Percentiles rank a stretch among this genome's conserved stretches.
Evolutionary conservation across 2,888 invertebrate genomes (phyloP).

Genomic region (Drosophila helvetica): DNA sequence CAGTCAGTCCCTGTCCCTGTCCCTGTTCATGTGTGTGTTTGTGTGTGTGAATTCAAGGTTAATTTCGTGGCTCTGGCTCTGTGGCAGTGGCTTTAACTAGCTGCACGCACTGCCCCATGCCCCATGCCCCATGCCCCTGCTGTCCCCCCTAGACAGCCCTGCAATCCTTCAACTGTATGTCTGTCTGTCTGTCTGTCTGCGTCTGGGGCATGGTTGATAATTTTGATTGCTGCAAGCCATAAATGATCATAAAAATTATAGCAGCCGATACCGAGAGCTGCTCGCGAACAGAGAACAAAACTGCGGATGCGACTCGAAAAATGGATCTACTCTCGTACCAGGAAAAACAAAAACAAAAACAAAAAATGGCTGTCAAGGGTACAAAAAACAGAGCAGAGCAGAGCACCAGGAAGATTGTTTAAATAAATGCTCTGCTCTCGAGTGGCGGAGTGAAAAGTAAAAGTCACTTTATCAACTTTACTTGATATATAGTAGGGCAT

Average conservation of each 20-base stretch:
- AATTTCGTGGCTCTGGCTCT: slow-evolving; percentile 60
- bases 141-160: slow-evolving; percentile 23
- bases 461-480: slow-evolving; percentile 59
- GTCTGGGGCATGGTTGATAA: slow-evolving; percentile 66
- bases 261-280: slow-evolving; percentile 64
- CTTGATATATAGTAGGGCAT: too few relatives aligned
- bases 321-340: slow-evolving; percentile 6
- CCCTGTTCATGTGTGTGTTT: slow-evolving; percentile 44
- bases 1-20: slow-evolving; percentile 36
- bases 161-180: slow-evolving; percentile 39
- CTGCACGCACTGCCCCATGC: slow-evolving; percentile 73
- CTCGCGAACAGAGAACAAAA: slow-evolving; percentile 28
- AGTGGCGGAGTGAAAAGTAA: slow-evolving; percentile 56
- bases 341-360: background rate
- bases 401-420: slow-evolving; percentile 38
- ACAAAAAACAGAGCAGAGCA: slow-evolving; percentile 6
- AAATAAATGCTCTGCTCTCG: slow-evolving; percentile 47
- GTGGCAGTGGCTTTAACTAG: slow-evolving; percentile 69
- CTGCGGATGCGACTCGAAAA: slow-evolving; percentile 11
- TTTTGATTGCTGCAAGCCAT: slow-evolving; percentile 78
- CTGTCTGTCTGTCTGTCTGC: slow-evolving; percentile 13
- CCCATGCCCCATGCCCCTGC: background rate
- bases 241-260: slow-evolving; percentile 80
- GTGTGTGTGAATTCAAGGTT: slow-evolving; percentile 77
- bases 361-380: slow-evolving; percentile 22